Conservation (phyloP, 2,113 vertebrate species). For the Apodemus speciosus region DNA sequence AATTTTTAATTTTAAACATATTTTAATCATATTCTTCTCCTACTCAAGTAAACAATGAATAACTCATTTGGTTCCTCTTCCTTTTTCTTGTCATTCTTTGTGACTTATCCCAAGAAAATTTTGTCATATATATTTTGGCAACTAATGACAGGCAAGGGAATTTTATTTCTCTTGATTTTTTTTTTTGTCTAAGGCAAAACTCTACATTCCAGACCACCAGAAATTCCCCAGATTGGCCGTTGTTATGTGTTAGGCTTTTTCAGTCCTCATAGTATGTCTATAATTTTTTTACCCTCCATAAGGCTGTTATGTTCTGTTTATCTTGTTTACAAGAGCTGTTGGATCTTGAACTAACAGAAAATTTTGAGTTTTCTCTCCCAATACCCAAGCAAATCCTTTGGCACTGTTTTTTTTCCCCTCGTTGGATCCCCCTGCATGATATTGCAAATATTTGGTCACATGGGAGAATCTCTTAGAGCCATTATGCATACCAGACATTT, state of each 20-base stretch:
- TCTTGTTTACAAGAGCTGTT: not conserved
- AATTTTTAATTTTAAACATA: not conserved
- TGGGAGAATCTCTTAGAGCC: not conserved
- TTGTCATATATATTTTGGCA: constrained; percentile 10
- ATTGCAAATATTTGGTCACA: constrained; percentile 51
- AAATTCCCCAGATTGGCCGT: constrained; percentile 10
- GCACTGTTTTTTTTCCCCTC: constrained; percentile 38
- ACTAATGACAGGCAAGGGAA: constrained; percentile 19
- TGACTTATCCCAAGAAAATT: constrained; percentile 36
- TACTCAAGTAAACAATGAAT: not conserved
- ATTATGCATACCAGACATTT: not conserved
- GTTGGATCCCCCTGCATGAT: not conserved
- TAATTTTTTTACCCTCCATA: not conserved
- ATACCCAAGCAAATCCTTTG: constrained; percentile 41
- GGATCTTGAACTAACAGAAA: constrained; percentile 40
- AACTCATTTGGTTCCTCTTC: not conserved
- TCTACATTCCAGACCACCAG: not conserved
- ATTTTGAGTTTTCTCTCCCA: not conserved
- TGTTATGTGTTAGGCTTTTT: constrained; percentile 44
- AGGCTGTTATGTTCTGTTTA: constrained; percentile 45
- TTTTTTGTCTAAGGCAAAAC: constrained; percentile 41
- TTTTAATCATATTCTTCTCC: not conserved
- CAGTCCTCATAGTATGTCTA: constrained; percentile 16
- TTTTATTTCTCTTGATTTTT: constrained; percentile 31
- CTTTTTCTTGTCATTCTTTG: not conserved